Evolutionary conservation across 2,797 vertebrate species (phyloP), one percentile per base, ranked within the genome.

Genomic region (Thamnophis elegans): DNA sequence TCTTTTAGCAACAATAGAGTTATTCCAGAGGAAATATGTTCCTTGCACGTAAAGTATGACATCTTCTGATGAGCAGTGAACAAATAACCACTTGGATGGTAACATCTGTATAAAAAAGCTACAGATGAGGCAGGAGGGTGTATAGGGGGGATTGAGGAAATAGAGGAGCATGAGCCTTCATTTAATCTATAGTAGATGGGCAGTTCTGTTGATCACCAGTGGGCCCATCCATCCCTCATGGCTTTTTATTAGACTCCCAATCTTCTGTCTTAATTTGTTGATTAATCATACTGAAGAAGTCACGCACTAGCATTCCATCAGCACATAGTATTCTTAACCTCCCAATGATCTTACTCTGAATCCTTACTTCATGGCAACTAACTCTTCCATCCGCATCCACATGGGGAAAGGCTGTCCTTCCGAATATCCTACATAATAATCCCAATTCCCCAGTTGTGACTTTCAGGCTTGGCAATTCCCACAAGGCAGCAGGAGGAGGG

Each of bases 91-190:
- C 47, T 94, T 94, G 14, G 25, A 56, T 90, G 85, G 92, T 94
- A 95, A 95, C 88, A 53, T 55, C 94, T 0, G 0, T 60, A 92
- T 94, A 78, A 88, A 22, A 9, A 73, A 90, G 32, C 90, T 92
- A 93, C 55, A 95, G 25, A 91, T 93, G 47, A n/a, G 90, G 92
- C 90, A 88, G 88, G 88, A 51, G 25, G 54, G 25, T 90, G 89
- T n/a, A 87, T 85, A 42, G 86, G 92, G 88, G 88, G 92, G 36
- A 28, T 9, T 94, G 91, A 96, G 89, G 93, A 94, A 95, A 97
- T 82, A 47, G 78, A 82, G 42, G 42, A 82, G 0, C 42, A 47
- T 47, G 36, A 22, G 82, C 22, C 42, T 11, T 25, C 47, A 82
- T 82, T 47, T 82, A 82, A 82, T 82, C 20, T 42, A 82, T 10